A percentile compares a stretch with the other conserved stretches of the same genome.
These are phyloP conservation scores for Sipha flava DNA, from an alignment of 1,140 invertebrate genomes.

Conservation along the genomic window DNA sequence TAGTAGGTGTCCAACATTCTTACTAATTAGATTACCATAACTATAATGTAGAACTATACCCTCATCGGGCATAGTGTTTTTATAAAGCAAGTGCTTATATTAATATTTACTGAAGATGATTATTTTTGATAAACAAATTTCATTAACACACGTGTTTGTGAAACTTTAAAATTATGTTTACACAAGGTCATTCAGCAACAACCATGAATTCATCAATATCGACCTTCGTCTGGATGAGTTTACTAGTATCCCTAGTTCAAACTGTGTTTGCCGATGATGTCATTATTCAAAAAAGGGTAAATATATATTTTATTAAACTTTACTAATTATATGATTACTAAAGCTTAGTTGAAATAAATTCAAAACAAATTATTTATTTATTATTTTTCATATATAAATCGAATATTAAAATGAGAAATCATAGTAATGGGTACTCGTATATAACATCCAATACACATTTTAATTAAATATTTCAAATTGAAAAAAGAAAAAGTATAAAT, in stretches of 20 bases:
- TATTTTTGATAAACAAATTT: background rate
- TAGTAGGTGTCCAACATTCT: no score
- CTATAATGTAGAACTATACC: no score
- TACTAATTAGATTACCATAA: no score
- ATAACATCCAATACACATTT: no score
- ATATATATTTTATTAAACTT: background rate
- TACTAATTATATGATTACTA: no score
- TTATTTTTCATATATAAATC: no score
- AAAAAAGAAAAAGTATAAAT: no score
- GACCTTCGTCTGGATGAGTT: constrained; percentile 23
- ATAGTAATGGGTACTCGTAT: no score
- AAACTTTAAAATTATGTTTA: constrained; percentile 5
- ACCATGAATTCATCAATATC: constrained; percentile 6
- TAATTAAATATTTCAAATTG: no score
- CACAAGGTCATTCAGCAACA: constrained; percentile 7
- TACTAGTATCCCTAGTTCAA: constrained; percentile 21
- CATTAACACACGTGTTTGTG: background rate
- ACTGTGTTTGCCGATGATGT: constrained; percentile 37
- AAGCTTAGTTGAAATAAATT: no score
- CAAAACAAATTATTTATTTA: no score
- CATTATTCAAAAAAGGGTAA: constrained; percentile 40
- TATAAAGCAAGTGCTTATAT: background rate
- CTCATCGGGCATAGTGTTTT: background rate
- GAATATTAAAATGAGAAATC: no score
- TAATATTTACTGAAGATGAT: background rate